Evolutionary conservation across 2,888 invertebrate species (phyloP), one percentile per base, ranked within the genome.

Genomic region (Agriopis aurantiaria): DNA sequence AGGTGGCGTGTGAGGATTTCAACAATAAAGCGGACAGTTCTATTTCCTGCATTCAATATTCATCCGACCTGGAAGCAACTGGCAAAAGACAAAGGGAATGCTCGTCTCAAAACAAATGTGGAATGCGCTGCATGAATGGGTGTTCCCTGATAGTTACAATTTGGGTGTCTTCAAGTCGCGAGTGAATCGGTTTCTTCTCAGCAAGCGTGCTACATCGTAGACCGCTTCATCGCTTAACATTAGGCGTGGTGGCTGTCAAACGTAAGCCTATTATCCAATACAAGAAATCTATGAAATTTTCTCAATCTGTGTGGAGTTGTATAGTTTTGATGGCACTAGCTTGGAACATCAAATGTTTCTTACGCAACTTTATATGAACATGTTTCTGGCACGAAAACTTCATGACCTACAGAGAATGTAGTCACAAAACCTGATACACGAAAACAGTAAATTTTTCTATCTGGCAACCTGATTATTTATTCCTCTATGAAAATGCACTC

Each of bases 401-500:
- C 33, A 33, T 33, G 33, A 63, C 55, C 64, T 61, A 52, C 33
- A 62, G 45, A 43, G 61, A 65, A 68, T 52, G 43, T 23, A 52
- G 67, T 63, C 52, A 68, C 67, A 71, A 73, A 73, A 66, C 65
- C 71, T 73, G 73, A 73, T 75, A 71, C 59, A 68, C 66, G 63
- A 68, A 71, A 73, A 71, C 69, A 65, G 70, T 71, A 59, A 60
- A 55, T 69, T 76, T 77, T 73, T 78, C 71, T 75, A 76, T 80
- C 74, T 66, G 78, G 79, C 68, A 77, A 71, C 76, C 76, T 79
- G 78, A 85, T 85, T 85, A 87, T 87, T 87, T 86, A 88, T 86
- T 83, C 83, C 78, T 76, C 82, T 84, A 85, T 84, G 83, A 84
- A 86, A 87, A 86, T 87, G 86, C 85, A 87, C 86, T 88, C 84